These are phyloP conservation scores for Melipona bicolor DNA, from an alignment of 2,888 invertebrate species.

Conservation along the genomic window DNA sequence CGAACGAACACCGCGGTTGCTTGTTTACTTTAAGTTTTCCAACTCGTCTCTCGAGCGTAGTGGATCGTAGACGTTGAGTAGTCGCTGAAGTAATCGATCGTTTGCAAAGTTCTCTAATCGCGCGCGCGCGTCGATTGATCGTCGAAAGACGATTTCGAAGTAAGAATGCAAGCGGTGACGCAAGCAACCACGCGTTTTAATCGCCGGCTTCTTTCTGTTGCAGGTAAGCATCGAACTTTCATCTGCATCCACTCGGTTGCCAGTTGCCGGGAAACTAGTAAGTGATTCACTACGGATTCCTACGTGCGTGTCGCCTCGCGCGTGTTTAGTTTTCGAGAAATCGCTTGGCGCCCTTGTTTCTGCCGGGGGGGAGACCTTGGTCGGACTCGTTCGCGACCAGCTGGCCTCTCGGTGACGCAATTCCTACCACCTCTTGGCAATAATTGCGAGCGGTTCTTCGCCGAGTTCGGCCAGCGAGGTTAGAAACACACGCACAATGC, in stretches of 20 bases:
- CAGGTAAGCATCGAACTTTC: constrained; percentile 65
- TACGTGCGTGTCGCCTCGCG: constrained; percentile 21
- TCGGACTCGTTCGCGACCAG: constrained; percentile 37
- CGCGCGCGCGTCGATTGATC: background rate
- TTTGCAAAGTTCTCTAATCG: background rate
- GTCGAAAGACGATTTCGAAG: background rate
- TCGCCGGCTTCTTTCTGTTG: constrained; percentile 44
- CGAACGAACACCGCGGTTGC: too few species aligned
- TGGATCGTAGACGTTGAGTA: background rate
- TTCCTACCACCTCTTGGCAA: constrained; percentile 27
- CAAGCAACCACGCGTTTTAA: constrained; percentile 13
- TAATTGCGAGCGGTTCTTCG: constrained; percentile 29
- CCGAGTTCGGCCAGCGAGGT: background rate
- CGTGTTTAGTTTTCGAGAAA: constrained; percentile 50
- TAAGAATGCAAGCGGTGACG: background rate
- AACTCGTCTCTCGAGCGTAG: background rate
- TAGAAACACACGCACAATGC: background rate
- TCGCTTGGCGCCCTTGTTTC: constrained; percentile 53
- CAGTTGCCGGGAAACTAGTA: constrained; percentile 33
- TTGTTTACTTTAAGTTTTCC: background rate
- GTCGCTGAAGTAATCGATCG: background rate
- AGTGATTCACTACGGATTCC: constrained; percentile 43
- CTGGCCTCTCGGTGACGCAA: constrained; percentile 44
- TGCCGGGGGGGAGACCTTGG: constrained; percentile 28
- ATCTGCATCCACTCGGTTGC: constrained; percentile 13